Base-by-base conservation (phyloP, 2,888 invertebrate species). In the Leucozona laternaria region DNA sequence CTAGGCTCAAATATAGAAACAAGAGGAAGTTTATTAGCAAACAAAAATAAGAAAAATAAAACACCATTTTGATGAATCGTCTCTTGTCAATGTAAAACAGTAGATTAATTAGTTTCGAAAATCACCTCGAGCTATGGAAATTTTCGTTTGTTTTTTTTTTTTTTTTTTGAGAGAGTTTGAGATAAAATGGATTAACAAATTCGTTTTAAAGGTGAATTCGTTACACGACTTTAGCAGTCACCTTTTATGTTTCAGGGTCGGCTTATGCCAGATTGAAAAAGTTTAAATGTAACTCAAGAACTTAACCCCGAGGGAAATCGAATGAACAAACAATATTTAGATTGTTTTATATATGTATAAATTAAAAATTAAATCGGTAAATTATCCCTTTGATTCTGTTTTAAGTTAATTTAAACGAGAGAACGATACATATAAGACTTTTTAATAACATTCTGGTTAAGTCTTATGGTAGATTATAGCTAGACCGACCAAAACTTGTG, bases 41-140 rank as follows among this genome's bases (percentile, higher is more conserved):
- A 20, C 10, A 20, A 57, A 7, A 34, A 55, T 53, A 55, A 58
- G 37, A 58, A 58, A 37, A 58, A 37, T 37, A 58, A 58, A 50
- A 60, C 43, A 71, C 13, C 5, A 22, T 20, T 72, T 43, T 83
- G 79, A 79, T 79, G 68, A 48, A 78, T 82, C 48, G 71, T 37
- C 72, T 37, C 45, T n/a, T 78, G 78, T 73, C 78, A 76, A 64
- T 71, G 70, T 37, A n/a, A 76, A 71, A 55, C 75, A 37, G 50
- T 45, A 70, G 68, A 78, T 77, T 66, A 72, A 82, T 82, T 78
- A 72, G 66, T 60, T 82, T 79, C 58, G 31, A 66, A 66, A 68
- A 64, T 22, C 55, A 55, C 62, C 79, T 79, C 50, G 0, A 55
- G 71, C 34, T 20, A 34, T 68, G 53, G 53, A 68, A 66, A 66